Evolutionary conservation across 2,888 invertebrate genomes (phyloP).

Genomic region (Caenorhabditis macrosperma): DNA sequence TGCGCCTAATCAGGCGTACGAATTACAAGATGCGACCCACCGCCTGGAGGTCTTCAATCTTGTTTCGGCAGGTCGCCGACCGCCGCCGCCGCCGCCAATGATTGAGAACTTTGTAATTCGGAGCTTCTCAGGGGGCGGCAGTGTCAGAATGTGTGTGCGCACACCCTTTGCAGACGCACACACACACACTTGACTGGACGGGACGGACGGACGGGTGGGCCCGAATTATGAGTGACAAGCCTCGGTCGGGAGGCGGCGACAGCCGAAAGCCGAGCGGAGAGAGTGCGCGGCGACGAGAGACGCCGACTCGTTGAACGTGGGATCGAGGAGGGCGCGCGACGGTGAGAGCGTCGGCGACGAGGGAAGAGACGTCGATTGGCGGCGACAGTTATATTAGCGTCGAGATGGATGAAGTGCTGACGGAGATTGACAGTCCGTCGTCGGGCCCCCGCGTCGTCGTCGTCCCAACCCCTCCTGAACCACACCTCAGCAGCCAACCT

Average conservation of each 20-base stretch:
- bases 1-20: conserved; percentile 35
- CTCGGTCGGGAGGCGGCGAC: conserved; percentile 29
- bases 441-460: not conserved
- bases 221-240: conserved; percentile 58
- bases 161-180: conserved; percentile 37
- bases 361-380: conserved; percentile 61
- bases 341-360: conserved; percentile 27
- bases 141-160: conserved; percentile 50
- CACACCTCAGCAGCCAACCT: conserved; percentile 16
- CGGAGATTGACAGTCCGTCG: conserved; percentile 62
- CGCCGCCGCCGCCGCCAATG: not conserved
- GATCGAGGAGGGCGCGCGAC: conserved; percentile 38
- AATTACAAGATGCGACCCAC: conserved; percentile 34
- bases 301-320: conserved; percentile 31
- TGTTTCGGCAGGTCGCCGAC: not conserved
- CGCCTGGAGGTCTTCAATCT: not conserved
- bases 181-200: conserved; percentile 44
- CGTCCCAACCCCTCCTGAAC: conserved; percentile 37
- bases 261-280: conserved; percentile 23
- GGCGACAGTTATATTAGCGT: conserved; percentile 63
- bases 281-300: conserved; percentile 11
- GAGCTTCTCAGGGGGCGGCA: conserved; percentile 9
- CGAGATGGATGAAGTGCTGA: conserved; percentile 64
- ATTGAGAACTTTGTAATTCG: conserved; percentile 13
- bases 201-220: conserved; percentile 41